These are phyloP conservation scores for Acrocephalus scirpaceus DNA, from an alignment of 2,797 vertebrate genomes.

Conservation along the genomic window DNA sequence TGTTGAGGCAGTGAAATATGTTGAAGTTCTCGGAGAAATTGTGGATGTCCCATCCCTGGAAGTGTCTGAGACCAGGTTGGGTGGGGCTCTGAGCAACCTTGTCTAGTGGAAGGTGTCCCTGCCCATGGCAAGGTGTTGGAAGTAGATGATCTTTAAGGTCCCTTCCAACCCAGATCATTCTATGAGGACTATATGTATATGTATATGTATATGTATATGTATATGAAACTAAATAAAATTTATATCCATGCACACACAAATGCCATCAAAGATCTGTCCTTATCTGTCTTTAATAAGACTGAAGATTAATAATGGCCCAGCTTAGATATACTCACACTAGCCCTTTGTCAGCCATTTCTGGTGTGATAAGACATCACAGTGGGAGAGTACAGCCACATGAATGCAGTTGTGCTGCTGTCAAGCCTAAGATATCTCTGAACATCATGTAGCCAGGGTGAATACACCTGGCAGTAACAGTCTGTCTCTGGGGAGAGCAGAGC, in stretches of 20 bases:
- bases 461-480: neutral
- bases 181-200: neutral
- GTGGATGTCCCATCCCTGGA: neutral
- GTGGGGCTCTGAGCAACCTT: neutral
- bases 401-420: neutral
- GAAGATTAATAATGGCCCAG: neutral
- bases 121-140: neutral
- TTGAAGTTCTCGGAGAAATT: neutral
- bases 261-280: neutral
- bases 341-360: neutral
- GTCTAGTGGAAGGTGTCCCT: neutral
- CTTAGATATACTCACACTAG: neutral
- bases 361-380: neutral
- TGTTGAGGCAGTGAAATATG: neutral
- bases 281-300: neutral
- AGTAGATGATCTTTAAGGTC: neutral
- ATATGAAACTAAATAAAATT: neutral
- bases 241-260: accelerated
- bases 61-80: neutral
- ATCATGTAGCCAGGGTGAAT: neutral
- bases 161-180: neutral
- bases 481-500: neutral
- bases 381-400: neutral
- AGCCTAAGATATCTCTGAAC: neutral
- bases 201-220: neutral